These are phyloP conservation scores for Catocala nupta DNA, from an alignment of 2,888 invertebrate species.

Conservation along the genomic window DNA sequence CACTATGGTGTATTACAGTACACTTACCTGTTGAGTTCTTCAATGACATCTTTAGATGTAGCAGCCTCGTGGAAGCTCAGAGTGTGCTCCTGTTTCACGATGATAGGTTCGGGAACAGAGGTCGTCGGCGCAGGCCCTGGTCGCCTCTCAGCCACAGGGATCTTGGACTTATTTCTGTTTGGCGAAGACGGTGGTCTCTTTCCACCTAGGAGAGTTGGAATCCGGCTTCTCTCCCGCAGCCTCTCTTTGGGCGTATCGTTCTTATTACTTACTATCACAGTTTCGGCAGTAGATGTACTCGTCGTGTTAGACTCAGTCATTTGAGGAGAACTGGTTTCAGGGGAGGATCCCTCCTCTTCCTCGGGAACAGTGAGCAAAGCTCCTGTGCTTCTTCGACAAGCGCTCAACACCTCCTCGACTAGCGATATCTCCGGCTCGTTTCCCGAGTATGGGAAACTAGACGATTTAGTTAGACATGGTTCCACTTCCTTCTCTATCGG, in stretches of 20 bases:
- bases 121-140: constrained; percentile 56
- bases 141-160: constrained; percentile 74
- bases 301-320: constrained; percentile 90
- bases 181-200: constrained; percentile 83
- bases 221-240: constrained; percentile 86
- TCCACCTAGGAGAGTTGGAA: constrained; percentile 84
- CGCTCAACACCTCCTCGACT: constrained; percentile 80
- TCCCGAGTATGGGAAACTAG: constrained; percentile 71
- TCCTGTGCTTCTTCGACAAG: constrained; percentile 78
- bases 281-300: constrained; percentile 91
- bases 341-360: constrained; percentile 88
- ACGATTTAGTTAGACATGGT: constrained; percentile 70
- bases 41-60: constrained; percentile 92
- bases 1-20: no score
- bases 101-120: constrained; percentile 72
- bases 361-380: constrained; percentile 88
- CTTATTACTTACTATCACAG: constrained; percentile 89
- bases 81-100: constrained; percentile 86
- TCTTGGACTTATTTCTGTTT: constrained; percentile 74
- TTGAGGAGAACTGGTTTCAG: constrained; percentile 85
- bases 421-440: constrained; percentile 77
- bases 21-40: constrained; percentile 89
- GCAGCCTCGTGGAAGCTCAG: constrained; percentile 91
- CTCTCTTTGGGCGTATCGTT: constrained; percentile 76
- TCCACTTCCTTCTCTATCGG: constrained; percentile 67